Percentiles rank a stretch among this genome's conserved stretches.
Conservation (phyloP, 2,888 invertebrate genomes). For the Ditula angustiorana region DNA sequence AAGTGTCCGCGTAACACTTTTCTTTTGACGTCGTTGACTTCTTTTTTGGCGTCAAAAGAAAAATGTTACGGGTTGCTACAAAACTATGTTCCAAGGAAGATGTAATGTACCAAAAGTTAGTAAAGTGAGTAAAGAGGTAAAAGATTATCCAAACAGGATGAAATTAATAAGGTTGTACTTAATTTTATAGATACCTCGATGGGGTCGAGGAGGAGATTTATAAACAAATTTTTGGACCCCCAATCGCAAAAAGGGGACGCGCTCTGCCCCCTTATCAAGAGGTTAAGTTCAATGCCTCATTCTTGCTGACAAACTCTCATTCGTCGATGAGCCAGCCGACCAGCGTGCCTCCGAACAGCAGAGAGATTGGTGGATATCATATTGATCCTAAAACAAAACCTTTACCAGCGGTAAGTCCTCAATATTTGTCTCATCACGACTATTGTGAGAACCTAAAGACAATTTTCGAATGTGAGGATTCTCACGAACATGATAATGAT, state of each 20-base stretch:
- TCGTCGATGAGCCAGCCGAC: slow-evolving; percentile 18
- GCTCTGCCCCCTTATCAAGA: slow-evolving; percentile 35
- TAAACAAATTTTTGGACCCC: slow-evolving; percentile 34
- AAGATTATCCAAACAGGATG: no score
- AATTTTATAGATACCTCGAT: slow-evolving; percentile 7
- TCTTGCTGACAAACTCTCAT: slow-evolving; percentile 45
- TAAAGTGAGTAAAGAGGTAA: no score
- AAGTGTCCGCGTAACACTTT: no score
- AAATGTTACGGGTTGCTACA: no score
- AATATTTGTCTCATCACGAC: no score
- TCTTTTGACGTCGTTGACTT: no score
- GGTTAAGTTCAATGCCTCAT: slow-evolving; percentile 40
- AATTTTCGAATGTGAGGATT: no score
- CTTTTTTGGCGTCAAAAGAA: no score
- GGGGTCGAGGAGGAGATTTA: slow-evolving; percentile 28
- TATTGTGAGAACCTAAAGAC: no score
- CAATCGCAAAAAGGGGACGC: slow-evolving; percentile 25
- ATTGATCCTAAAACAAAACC: slow-evolving; percentile 48
- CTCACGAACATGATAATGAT: no score
- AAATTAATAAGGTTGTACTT: no score
- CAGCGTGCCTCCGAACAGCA: slow-evolving; percentile 40
- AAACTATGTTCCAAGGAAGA: background rate
- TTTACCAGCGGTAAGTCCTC: slow-evolving; percentile 51
- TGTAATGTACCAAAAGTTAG: no score
- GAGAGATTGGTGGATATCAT: slow-evolving; percentile 49